These are phyloP conservation scores for Machaerirhynchus nigripectus DNA, from an alignment of 2,113 vertebrate species.

Conservation along the genomic window DNA sequence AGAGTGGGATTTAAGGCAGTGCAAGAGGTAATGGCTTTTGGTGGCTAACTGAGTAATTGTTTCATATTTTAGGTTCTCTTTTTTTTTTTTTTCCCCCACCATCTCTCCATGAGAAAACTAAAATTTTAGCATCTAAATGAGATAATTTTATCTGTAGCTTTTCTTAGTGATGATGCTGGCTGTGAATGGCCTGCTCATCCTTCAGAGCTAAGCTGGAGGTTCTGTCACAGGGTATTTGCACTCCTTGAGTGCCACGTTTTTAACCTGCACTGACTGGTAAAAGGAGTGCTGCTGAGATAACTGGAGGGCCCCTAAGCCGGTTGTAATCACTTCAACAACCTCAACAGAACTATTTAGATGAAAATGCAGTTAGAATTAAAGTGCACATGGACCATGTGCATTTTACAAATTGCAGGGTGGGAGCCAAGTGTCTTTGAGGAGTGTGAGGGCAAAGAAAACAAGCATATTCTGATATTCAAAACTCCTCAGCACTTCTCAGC, in stretches of 20 bases:
- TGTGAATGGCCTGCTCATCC: neutral
- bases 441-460: neutral
- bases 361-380: neutral
- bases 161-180: neutral
- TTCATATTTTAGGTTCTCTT: neutral
- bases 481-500: neutral
- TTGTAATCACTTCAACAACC: neutral
- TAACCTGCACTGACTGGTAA: neutral
- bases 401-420: neutral
- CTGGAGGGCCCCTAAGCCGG: neutral
- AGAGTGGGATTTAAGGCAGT: neutral
- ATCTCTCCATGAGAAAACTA: neutral
- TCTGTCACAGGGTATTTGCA: neutral
- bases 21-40: neutral
- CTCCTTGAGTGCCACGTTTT: neutral
- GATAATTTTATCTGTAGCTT: neutral
- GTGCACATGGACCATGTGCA: neutral
- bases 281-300: neutral
- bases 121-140: neutral
- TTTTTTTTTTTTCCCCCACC: accelerated
- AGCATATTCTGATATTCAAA: neutral
- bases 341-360: neutral
- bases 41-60: neutral
- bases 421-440: neutral
- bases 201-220: neutral